These are phyloP conservation scores for Mus minutoides DNA, from an alignment of 2,797 vertebrate species.

Conservation along the genomic window DNA sequence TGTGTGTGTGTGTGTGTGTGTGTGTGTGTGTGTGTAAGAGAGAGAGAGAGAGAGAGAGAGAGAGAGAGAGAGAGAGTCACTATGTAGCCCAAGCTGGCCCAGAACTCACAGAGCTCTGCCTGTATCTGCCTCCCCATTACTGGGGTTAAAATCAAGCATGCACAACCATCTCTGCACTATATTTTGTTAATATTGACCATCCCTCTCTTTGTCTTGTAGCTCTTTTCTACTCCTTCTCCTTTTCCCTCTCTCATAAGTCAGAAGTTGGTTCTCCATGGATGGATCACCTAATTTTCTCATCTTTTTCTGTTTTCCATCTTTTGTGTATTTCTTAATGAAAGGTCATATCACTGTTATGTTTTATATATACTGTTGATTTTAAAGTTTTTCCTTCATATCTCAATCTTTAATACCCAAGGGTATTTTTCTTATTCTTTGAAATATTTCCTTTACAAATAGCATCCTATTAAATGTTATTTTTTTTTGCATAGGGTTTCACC, in stretches of 20 bases:
- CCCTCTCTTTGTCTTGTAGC: neutral
- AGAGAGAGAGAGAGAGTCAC: neutral
- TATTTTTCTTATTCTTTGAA: slow-evolving; percentile 48
- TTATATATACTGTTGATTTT: neutral
- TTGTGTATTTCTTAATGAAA: slow-evolving; percentile 34
- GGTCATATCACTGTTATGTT: slow-evolving; percentile 19
- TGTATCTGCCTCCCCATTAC: neutral
- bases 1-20: neutral
- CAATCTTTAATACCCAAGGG: slow-evolving; percentile 38
- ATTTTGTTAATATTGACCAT: slow-evolving; percentile 15
- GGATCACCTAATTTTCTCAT: slow-evolving; percentile 24
- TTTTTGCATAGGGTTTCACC: neutral
- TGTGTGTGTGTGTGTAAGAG: neutral
- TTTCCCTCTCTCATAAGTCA: neutral
- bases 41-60: neutral
- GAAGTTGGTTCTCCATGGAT: slow-evolving; percentile 34
- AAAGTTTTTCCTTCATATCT: slow-evolving; percentile 22
- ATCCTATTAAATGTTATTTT: slow-evolving; percentile 27
- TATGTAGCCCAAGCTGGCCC: too few species aligned
- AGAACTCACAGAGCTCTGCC: neutral
- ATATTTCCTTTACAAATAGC: slow-evolving; percentile 13
- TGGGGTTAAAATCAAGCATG: neutral
- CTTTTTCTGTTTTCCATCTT: slow-evolving; percentile 44
- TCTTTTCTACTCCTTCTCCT: neutral
- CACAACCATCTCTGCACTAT: neutral